phyloP scores from a whole-genome alignment of 2,113 vertebrate genomes.

The Sebastes schlegelii region DNA sequence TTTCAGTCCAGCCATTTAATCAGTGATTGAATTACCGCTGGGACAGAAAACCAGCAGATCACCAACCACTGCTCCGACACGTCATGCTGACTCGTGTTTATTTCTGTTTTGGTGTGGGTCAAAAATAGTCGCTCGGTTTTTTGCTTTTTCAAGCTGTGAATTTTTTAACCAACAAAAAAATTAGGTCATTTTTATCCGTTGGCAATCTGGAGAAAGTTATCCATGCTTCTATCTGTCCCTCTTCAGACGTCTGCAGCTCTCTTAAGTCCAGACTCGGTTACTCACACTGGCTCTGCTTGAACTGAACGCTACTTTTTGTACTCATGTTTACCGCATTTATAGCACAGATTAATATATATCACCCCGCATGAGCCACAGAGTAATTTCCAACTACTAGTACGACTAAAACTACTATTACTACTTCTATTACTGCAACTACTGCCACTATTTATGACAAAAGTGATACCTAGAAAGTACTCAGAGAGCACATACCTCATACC shows the following conservation, averaged over 20 bases:
- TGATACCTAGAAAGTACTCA: background rate
- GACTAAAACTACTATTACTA: background rate
- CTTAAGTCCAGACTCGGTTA: conserved; percentile 17
- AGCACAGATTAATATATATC: conserved; percentile 2
- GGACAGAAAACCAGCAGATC: conserved; percentile 40
- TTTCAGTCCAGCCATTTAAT: conserved; percentile 38
- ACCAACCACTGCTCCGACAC: conserved; percentile 12
- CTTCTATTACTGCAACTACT: background rate
- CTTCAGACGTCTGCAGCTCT: conserved; percentile 32
- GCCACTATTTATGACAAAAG: background rate
- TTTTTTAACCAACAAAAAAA: conserved; percentile 42
- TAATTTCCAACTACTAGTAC: background rate
- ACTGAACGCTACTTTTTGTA: background rate
- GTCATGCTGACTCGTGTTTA: conserved; percentile 25
- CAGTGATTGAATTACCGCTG: conserved; percentile 48
- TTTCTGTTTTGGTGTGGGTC: conserved; percentile 25
- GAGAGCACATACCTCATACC: background rate
- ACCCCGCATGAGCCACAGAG: background rate
- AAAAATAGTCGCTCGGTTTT: conserved; percentile 38
- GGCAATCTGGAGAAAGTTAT: conserved; percentile 46
- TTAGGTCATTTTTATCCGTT: conserved; percentile 65
- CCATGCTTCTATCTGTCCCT: conserved; percentile 54
- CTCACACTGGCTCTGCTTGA: conserved; percentile 12
- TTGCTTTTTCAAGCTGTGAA: conserved; percentile 5
- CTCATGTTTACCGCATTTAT: conserved; percentile 3